Evolutionary conservation across 2,888 invertebrate species (phyloP).

Genomic region (Holacanthella duospinosa): DNA sequence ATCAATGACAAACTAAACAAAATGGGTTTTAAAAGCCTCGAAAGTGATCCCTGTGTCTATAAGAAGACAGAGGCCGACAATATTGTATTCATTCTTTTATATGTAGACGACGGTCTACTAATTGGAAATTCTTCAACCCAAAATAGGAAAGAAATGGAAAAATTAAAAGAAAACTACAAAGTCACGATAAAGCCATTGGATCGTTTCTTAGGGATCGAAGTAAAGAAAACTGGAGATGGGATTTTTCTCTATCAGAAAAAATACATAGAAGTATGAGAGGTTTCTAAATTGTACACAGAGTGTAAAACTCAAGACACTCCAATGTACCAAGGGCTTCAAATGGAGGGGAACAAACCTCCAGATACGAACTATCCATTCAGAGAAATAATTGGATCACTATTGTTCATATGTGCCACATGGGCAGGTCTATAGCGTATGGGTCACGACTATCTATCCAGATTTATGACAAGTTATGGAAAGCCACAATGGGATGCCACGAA

Average conservation of each 20-base stretch:
- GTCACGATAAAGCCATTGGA: not conserved
- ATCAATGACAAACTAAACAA: not conserved
- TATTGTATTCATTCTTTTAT: not conserved
- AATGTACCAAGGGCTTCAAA: constrained; percentile 1
- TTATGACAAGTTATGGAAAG: constrained; percentile 12
- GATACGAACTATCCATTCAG: constrained; percentile 10
- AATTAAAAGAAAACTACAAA: not conserved
- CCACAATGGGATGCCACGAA: constrained; percentile 22
- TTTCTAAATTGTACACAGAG: not conserved
- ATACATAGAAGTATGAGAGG: not conserved
- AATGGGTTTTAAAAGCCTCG: not conserved
- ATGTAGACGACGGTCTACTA: constrained; percentile 4
- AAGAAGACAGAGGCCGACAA: not conserved
- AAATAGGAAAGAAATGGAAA: not conserved
- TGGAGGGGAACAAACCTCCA: not conserved
- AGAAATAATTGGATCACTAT: constrained; percentile 14
- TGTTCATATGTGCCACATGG: constrained; percentile 18
- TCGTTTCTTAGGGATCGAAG: not conserved
- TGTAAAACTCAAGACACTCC: constrained; percentile 3
- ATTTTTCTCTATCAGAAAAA: not conserved
- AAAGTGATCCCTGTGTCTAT: constrained; percentile 5
- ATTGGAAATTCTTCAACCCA: not conserved
- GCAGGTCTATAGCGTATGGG: constrained; percentile 20
- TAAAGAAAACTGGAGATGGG: not conserved
- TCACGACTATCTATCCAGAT: constrained; percentile 16